phyloP scores from a whole-genome alignment of 2,113 vertebrate species.

The Syrrhaptes paradoxus region DNA sequence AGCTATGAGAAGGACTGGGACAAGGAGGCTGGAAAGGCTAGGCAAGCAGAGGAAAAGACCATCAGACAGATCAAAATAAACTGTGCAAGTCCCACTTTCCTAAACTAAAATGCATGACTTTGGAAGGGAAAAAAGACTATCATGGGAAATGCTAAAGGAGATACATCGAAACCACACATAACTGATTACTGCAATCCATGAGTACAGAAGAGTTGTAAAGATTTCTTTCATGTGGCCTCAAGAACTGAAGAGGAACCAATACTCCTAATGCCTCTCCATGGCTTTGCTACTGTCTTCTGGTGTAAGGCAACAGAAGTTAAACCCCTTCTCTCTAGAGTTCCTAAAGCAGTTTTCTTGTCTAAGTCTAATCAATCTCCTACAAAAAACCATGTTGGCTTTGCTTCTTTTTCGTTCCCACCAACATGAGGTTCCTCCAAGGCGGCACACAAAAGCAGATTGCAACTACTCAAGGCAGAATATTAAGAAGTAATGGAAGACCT shows the following conservation, averaged over 20 bases:
- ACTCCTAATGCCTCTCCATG: not conserved
- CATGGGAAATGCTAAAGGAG: not conserved
- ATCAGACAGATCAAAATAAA: not conserved
- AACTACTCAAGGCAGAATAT: not conserved
- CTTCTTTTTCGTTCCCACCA: not conserved
- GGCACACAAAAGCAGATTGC: not conserved
- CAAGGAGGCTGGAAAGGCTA: not conserved
- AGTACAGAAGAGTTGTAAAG: not conserved
- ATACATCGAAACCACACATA: not conserved
- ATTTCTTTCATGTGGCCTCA: not conserved
- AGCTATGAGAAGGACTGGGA: not conserved
- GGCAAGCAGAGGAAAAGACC: not conserved
- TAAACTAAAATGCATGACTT: not conserved
- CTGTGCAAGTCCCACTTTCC: not conserved
- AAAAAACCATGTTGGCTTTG: not conserved
- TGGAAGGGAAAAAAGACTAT: not conserved
- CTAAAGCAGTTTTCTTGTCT: not conserved
- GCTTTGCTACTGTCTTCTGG: not conserved
- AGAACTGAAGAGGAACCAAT: not conserved
- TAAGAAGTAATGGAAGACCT: not conserved
- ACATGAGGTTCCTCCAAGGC: accelerated
- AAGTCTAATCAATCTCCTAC: not conserved
- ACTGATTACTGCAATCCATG: not conserved
- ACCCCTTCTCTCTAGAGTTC: not conserved
- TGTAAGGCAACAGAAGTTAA: not conserved